These are phyloP conservation scores for Crossocerus cetratus DNA, from an alignment of 2,888 invertebrate species.

Conservation along the genomic window DNA sequence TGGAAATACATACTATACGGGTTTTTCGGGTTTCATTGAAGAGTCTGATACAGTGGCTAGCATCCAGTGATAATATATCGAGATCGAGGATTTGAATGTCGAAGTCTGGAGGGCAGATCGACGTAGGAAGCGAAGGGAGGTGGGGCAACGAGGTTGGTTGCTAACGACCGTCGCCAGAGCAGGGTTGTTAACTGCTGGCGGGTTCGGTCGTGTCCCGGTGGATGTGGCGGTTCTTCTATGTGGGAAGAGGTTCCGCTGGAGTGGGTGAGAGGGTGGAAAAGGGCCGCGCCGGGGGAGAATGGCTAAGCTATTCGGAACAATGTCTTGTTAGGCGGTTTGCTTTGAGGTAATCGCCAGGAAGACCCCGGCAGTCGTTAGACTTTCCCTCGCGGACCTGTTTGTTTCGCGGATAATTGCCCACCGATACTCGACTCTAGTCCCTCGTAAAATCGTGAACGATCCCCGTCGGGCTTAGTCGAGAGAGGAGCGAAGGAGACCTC, in stretches of 20 bases:
- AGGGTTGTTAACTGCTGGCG: slow-evolving; percentile 71
- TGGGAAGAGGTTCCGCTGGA: slow-evolving; percentile 51
- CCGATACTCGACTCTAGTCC: slow-evolving; percentile 63
- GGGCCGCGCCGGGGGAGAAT: slow-evolving; percentile 60
- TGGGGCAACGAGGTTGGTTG: slow-evolving; percentile 59
- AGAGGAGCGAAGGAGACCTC: slow-evolving; percentile 15
- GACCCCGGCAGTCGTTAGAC: slow-evolving; percentile 69
- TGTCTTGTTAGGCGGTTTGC: slow-evolving; percentile 75
- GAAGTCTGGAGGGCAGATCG: slow-evolving; percentile 35
- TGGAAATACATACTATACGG: no score
- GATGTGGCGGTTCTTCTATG: slow-evolving; percentile 55
- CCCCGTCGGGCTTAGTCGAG: slow-evolving; percentile 46
- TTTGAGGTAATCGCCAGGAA: slow-evolving; percentile 72
- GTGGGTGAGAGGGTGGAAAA: slow-evolving; percentile 59
- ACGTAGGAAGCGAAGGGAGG: slow-evolving; percentile 16
- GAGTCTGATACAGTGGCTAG: background rate
- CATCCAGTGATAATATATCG: slow-evolving; percentile 34
- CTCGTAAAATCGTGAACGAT: slow-evolving; percentile 63
- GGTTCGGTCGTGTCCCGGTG: slow-evolving; percentile 58
- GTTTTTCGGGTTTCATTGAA: no score
- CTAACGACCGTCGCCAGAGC: slow-evolving; percentile 74
- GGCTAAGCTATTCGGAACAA: slow-evolving; percentile 74
- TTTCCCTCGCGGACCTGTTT: slow-evolving; percentile 64
- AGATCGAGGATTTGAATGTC: slow-evolving; percentile 53
- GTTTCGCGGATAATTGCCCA: slow-evolving; percentile 66